A percentile compares a stretch with the other conserved stretches of the same genome.
These are phyloP conservation scores for Aspidoscelis tigris DNA, from an alignment of 2,113 vertebrate genomes.

Conservation along the genomic window DNA sequence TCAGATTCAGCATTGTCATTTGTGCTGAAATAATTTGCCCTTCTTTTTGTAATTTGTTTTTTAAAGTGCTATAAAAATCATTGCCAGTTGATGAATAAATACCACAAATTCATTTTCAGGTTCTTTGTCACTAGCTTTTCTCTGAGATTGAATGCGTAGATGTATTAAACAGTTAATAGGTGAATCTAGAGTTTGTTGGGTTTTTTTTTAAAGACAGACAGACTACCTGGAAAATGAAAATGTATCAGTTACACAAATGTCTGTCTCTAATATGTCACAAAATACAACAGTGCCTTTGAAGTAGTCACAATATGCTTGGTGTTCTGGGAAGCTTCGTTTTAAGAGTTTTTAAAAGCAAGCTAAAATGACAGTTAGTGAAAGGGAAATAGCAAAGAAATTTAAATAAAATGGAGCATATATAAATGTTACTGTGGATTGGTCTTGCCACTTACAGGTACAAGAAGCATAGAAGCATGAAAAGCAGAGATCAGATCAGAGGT, in stretches of 20 bases:
- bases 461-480: neutral
- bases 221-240: constrained; percentile 4
- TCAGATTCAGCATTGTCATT: neutral
- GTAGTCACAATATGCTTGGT: neutral
- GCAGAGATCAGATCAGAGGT: neutral
- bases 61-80: neutral
- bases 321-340: neutral
- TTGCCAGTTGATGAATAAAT: neutral
- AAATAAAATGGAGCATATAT: no score
- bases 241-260: neutral
- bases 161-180: constrained; percentile 18
- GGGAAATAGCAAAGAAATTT: neutral
- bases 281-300: neutral
- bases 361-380: neutral
- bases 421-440: neutral
- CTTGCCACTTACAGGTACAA: neutral
- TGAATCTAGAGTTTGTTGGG: constrained; percentile 14
- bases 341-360: neutral
- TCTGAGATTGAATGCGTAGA: neutral
- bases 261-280: neutral
- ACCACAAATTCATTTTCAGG: neutral
- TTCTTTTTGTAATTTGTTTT: neutral
- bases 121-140: constrained; percentile 1
- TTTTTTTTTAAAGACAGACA: constrained; percentile 16
- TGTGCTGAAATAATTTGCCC: neutral